phyloP scores from a whole-genome alignment of 2,113 vertebrate species.

The Struthidea cinerea region DNA sequence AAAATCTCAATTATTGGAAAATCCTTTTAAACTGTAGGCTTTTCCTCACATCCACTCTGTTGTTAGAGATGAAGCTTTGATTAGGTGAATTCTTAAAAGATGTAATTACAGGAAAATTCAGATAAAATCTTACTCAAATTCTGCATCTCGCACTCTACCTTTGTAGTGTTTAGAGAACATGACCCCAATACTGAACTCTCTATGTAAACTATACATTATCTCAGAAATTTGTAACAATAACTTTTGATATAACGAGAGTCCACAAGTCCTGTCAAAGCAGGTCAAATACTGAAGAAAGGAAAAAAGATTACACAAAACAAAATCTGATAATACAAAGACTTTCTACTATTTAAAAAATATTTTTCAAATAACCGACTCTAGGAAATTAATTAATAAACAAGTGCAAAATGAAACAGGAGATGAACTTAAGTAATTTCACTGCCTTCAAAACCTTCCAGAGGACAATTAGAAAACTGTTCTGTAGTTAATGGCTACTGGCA shows the following conservation, averaged over 20 bases:
- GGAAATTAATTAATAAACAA: background rate
- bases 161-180: background rate
- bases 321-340: background rate
- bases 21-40: background rate
- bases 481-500: background rate
- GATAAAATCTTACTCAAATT: background rate
- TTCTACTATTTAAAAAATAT: background rate
- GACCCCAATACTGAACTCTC: background rate
- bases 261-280: background rate
- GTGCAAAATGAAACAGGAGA: background rate
- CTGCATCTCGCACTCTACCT: background rate
- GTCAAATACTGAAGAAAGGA: background rate
- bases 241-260: background rate
- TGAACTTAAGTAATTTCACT: background rate
- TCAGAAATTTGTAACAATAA: background rate
- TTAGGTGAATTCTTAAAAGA: background rate
- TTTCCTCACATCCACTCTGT: background rate
- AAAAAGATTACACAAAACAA: background rate
- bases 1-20: background rate
- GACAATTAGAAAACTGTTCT: background rate
- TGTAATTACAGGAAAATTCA: background rate
- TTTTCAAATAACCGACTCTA: background rate
- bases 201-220: background rate
- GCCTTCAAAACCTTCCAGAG: background rate
- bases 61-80: background rate